Evolutionary conservation across 2,888 invertebrate genomes (phyloP), one percentile per base, ranked within the genome.

Genomic region (Chesias legatella): DNA sequence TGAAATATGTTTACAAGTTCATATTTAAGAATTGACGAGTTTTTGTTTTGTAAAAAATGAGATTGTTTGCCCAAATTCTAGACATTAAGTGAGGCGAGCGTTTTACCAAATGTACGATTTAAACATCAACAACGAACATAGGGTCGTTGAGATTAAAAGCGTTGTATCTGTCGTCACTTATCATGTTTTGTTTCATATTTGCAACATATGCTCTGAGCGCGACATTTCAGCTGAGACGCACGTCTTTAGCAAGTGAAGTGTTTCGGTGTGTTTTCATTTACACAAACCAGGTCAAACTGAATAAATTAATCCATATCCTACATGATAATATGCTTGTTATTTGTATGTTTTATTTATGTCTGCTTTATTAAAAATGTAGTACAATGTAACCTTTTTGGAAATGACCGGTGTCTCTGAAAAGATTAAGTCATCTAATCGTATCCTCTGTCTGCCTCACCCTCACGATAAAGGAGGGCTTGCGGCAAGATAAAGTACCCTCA

Each of bases 391-490:
- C 47, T 49, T 37, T 46, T 53, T 53, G 58, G 53, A 44, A 54
- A 36, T 59, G 62, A 59, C 61, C 62, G 57, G 51, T 48, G 46
- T 55, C 46, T 58, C 66, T 68, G 70, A 67, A 69, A 71, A 80
- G 79, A 82, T 82, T 78, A 78, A 69, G 74, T 72, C 68, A 70
- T 73, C 70, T 80, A 80, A 82, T 81, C 79, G 73, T 70, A 73
- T 75, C 65, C 62, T 67, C 59, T 51, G 52, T 50, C 51, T 53
- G 48, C 50, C 62, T 63, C 67, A 73, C 73, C 70, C 73, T 58
- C 42, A 53, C 63, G 66, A 68, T 69, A 69, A 58, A 72, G 63
- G 73, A 71, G 68, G 64, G 70, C 61, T 79, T 77, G 81, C 66
- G 83, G 83, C 64, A 63, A 81, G 82, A 84, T 83, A 82, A 82